phyloP scores from a whole-genome alignment of 2,797 vertebrate species.

The Clamator glandarius region DNA sequence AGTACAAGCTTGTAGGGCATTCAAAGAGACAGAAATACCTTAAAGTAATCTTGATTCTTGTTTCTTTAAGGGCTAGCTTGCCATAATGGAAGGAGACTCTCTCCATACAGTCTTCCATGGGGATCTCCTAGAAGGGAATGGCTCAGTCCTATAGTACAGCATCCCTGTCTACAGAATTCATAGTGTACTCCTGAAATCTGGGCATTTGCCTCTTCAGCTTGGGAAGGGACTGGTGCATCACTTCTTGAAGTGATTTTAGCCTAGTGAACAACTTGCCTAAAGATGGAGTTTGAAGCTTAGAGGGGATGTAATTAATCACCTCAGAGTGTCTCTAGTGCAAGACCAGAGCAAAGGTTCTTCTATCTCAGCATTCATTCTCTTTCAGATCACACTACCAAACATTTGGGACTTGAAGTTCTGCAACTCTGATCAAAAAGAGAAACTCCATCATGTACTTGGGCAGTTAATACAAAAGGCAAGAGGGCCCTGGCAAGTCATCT shows the following conservation, averaged over 20 bases:
- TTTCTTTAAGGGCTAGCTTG: conserved; percentile 66
- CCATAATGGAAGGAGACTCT: conserved; percentile 76
- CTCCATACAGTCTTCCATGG: conserved; percentile 55
- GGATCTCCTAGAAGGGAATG: conserved; percentile 72
- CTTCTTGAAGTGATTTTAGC: conserved; percentile 62
- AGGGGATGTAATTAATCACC: not conserved
- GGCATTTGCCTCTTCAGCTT: conserved; percentile 74
- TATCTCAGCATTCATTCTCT: not conserved
- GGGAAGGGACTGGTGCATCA: conserved; percentile 68
- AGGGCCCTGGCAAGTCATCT: not conserved
- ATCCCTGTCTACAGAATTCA: conserved; percentile 70
- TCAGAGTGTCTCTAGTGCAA: not conserved
- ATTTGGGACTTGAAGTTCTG: not conserved
- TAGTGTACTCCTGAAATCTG: conserved; percentile 69
- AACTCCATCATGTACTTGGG: not conserved
- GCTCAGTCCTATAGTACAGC: conserved; percentile 69
- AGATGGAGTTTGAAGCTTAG: not conserved
- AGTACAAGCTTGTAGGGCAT: not conserved
- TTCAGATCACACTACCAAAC: not conserved
- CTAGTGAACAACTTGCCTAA: not conserved
- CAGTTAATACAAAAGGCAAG: not conserved
- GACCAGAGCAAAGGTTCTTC: not conserved
- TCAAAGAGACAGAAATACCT: conserved; percentile 53
- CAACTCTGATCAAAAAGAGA: not conserved
- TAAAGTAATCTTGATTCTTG: conserved; percentile 80